Conservation (phyloP, 2,797 vertebrate species). For the Anas acuta region DNA sequence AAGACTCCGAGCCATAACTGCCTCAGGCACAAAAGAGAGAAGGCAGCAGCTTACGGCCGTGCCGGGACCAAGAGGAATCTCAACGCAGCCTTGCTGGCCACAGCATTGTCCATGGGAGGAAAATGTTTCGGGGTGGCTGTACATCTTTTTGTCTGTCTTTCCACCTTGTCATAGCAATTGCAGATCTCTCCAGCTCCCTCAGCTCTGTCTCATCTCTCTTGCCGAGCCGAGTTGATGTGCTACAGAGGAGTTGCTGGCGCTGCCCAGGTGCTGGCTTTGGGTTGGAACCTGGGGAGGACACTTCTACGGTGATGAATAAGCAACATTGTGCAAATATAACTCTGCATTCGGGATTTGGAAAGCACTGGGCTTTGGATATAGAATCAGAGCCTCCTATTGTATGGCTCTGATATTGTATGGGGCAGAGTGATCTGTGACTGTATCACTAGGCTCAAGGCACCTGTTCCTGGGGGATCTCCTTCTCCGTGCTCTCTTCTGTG, state of each 20-base stretch:
- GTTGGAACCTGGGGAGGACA: neutral
- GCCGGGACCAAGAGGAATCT: neutral
- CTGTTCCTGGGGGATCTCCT: too few relatives aligned
- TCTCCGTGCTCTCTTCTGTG: neutral
- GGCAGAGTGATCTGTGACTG: too few relatives aligned
- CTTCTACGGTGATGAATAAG: neutral
- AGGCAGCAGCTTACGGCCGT: neutral
- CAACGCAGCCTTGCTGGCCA: neutral
- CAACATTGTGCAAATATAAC: neutral
- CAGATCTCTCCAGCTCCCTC: neutral
- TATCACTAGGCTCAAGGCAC: neutral
- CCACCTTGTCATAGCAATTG: accelerated
- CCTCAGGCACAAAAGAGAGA: slow-evolving; percentile 52
- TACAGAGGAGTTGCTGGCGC: neutral
- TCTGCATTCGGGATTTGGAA: neutral
- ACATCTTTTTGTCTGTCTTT: neutral
- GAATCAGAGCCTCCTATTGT: neutral
- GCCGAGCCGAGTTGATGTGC: neutral
- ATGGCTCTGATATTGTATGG: neutral
- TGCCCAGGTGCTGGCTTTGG: neutral
- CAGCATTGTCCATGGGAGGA: neutral
- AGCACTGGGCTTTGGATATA: neutral
- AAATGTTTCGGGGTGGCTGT: neutral
- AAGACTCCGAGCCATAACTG: slow-evolving; percentile 50
- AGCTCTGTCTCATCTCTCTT: neutral